Evolutionary conservation across 2,888 invertebrate species (phyloP), one percentile per base, ranked within the genome.

Genomic region (Heterodera filipjevi): DNA sequence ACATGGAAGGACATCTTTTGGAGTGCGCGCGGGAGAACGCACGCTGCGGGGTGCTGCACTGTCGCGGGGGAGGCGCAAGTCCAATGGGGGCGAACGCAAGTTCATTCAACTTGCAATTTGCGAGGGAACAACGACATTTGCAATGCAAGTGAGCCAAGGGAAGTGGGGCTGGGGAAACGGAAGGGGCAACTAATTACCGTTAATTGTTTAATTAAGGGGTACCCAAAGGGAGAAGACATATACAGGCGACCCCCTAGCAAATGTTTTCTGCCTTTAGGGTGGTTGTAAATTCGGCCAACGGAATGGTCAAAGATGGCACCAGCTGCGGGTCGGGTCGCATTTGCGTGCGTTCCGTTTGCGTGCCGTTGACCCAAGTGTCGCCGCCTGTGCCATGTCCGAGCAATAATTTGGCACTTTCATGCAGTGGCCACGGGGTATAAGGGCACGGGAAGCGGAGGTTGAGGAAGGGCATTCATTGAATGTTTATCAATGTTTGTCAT

Each of bases 311-410:
- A 10, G 87, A 87, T 71, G 87, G 77, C 10, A 82, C 85, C 27
- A 80, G 79, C 70, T 87, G 87, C 66, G 87, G 85, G 6, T 80
- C 84, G 89, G 94, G 94, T 91, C 92, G 94, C 91, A 94, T 97
- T 87, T 98, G 97, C 92, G 92, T 95, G 87, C 95, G 95, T 92
- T 95, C 95, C 91, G 94, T 94, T 76, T 97, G 96, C 91, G 93
- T 93, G 82, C 85, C 84, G 49, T 59, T 81, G 53, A 77, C 79
- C 16, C 82, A 85, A 79, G 85, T 87, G 8, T 84, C 85, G 5
- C 84, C 87, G 6, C 80, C 85, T 1, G 84, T 86, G 32, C 77
- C 85, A 16, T 97, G 97, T 91, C 95, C 96, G 81, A 93, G 93
- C 84, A 95, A 95, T 90, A 94, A 94, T 90, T 93, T 93, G 90